Base-by-base conservation (phyloP, 2,888 invertebrate species). In the Drosophila tanythrix region DNA sequence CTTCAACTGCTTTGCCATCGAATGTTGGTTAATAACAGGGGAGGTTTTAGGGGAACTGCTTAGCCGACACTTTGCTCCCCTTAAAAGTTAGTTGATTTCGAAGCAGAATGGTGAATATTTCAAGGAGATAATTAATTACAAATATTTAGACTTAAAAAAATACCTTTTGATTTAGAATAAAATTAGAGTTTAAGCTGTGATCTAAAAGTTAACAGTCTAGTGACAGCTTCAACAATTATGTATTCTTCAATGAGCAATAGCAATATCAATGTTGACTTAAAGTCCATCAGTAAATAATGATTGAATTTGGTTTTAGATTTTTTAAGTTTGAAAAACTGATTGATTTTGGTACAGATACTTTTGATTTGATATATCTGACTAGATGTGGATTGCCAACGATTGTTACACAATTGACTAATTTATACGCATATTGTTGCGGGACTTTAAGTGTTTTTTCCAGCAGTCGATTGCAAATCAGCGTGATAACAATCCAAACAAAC, bases 401-500 rank as follows among this genome's bases (percentile, higher is more conserved):
- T 63, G 7, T 43, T 43, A 13, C 18, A 25, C 6, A 48, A 2
- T 36, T 38, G 18, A 18, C n/a, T 1, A 27, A 40, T n/a, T 50
- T 8, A 25, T 48, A 3, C 25, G 10, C 10, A 64, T n/a, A 33
- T 35, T 33, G 13, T 51, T 60, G 18, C 21, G 18, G 11, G 0
- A 53, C 3, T 7, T 50, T n/a, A 55, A 43, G 4, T 2, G 27
- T 31, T 18, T 31, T 33, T 21, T 6, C 18, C 7, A n/a, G 35
- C 11, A 50, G 11, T 35, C 27, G 62, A 35, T 69, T 68, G 11
- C 25, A 46, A 27, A 33, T 31, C 64, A 56, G 55, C 40, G 13
- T 62, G 36, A 50, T 52, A 81, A 69, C 65, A 72, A 79, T 64
- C 31, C 36, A 27, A 15, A 15, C 50, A 46, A 68, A 53, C 50